Evolutionary conservation across 30 jellyfish, hydroid and myxozoan species (phyloP).

Genomic region (Hydractinia symbiolongicarpus): DNA sequence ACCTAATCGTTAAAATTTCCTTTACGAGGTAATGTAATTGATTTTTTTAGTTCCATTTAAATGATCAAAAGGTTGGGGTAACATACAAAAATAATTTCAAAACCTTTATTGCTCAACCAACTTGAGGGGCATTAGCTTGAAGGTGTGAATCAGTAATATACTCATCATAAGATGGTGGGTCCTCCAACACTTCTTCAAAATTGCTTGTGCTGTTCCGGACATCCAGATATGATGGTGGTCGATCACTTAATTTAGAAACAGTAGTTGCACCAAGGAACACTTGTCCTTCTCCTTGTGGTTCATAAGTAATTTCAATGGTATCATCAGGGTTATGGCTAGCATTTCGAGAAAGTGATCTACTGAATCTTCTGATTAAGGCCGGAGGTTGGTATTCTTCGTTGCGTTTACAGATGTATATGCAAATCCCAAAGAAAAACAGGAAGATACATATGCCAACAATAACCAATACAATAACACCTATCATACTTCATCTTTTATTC

Average conservation of each 20-base stretch:
- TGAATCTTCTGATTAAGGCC: not conserved
- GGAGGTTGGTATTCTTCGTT: not conserved
- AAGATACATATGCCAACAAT: not conserved
- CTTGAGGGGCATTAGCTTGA: no score
- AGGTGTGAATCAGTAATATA: no score
- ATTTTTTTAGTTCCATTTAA: no score
- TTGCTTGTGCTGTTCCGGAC: constrained; percentile 11
- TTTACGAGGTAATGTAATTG: no score
- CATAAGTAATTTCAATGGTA: no score
- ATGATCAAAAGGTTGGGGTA: no score
- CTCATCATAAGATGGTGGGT: constrained; percentile 13
- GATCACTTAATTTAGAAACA: not conserved
- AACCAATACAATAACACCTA: not conserved
- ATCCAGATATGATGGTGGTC: constrained; percentile 6
- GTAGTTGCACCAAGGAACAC: not conserved
- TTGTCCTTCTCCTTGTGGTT: not conserved
- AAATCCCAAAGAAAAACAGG: not conserved
- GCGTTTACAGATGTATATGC: not conserved
- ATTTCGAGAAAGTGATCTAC: not conserved
- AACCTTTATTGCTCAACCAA: no score
- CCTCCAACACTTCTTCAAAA: constrained; percentile 6
- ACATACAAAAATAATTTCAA: no score
- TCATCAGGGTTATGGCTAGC: not conserved
- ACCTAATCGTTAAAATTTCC: no score
- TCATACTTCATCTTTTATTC: no score